A percentile compares a stretch with the other conserved stretches of the same genome.
phyloP scores from a whole-genome alignment of 2,113 vertebrate genomes.

The Poeciliopsis occidentalis region DNA sequence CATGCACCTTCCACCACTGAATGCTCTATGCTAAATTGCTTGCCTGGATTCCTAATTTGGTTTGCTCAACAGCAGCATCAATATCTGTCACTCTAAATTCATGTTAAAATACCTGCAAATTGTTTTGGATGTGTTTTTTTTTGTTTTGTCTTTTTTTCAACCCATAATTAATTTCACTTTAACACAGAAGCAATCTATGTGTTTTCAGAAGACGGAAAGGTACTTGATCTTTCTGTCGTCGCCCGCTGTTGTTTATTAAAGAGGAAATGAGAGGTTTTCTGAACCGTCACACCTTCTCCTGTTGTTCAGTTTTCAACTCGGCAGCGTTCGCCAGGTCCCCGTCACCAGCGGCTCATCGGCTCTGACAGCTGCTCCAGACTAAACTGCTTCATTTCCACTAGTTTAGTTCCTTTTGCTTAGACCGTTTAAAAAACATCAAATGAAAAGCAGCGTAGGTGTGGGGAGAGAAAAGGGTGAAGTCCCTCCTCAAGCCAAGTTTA shows the following conservation, averaged over 20 bases:
- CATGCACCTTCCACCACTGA: too few species aligned
- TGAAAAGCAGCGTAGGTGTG: background rate
- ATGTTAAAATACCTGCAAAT: conserved; percentile 20
- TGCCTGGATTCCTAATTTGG: too few species aligned
- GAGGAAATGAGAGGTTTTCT: conserved; percentile 36
- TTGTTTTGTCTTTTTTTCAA: conserved; percentile 6
- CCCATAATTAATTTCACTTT: conserved; percentile 23
- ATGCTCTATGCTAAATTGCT: too few species aligned
- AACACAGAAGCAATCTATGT: conserved; percentile 25
- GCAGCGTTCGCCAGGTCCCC: conserved; percentile 1
- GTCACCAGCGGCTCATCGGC: conserved; percentile 4
- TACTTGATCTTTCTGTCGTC: conserved; percentile 41
- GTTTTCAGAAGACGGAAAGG: conserved; percentile 7
- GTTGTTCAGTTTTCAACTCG: conserved; percentile 4
- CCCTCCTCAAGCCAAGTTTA: conserved; percentile 65
- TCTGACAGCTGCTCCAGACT: background rate
- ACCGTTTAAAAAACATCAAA: background rate
- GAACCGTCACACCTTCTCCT: conserved; percentile 20
- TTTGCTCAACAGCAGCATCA: background rate
- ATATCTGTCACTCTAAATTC: conserved; percentile 41
- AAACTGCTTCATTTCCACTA: conserved; percentile 7
- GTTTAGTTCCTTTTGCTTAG: conserved; percentile 15
- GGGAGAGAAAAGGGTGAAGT: conserved; percentile 35
- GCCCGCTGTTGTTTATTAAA: conserved; percentile 23
- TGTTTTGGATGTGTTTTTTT: conserved; percentile 1